These are phyloP conservation scores for Bombus fervidus DNA, from an alignment of 1,140 invertebrate genomes.

Conservation along the genomic window DNA sequence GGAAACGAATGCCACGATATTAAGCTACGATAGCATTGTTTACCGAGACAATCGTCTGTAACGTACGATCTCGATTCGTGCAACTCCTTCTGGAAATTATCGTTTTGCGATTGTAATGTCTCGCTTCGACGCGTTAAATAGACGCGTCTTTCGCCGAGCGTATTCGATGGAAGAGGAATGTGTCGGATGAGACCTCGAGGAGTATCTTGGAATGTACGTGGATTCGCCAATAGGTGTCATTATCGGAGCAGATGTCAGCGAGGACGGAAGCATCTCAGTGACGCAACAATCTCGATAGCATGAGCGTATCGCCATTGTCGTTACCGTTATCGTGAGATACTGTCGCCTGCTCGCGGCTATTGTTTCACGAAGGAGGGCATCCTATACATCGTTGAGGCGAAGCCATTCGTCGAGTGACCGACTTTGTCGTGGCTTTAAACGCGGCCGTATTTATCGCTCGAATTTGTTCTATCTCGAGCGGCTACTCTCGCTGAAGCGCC, in stretches of 20 bases:
- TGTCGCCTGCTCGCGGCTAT: slow-evolving; percentile 5
- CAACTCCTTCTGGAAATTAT: no score
- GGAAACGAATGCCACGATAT: not conserved
- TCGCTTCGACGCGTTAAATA: no score
- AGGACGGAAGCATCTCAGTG: not conserved
- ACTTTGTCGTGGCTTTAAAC: not conserved
- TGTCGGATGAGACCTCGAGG: not conserved
- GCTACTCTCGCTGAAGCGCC: no score
- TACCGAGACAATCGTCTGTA: no score
- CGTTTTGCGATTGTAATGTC: no score
- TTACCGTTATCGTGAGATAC: slow-evolving; percentile 20
- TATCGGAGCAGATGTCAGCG: not conserved
- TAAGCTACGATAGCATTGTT: not conserved
- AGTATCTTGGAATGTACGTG: not conserved
- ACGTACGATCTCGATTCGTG: no score
- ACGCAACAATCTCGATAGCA: not conserved
- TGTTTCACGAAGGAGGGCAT: slow-evolving; percentile 37
- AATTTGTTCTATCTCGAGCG: slow-evolving; percentile 15
- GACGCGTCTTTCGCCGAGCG: no score
- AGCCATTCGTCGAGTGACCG: slow-evolving; percentile 19
- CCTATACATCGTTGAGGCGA: not conserved
- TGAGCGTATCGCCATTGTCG: not conserved
- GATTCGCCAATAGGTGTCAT: not conserved
- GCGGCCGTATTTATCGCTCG: not conserved
- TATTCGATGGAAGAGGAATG: no score